Evolutionary conservation across 2,113 vertebrate species (phyloP), one percentile per base, ranked within the genome.

Genomic region (Anolis sagrei): DNA sequence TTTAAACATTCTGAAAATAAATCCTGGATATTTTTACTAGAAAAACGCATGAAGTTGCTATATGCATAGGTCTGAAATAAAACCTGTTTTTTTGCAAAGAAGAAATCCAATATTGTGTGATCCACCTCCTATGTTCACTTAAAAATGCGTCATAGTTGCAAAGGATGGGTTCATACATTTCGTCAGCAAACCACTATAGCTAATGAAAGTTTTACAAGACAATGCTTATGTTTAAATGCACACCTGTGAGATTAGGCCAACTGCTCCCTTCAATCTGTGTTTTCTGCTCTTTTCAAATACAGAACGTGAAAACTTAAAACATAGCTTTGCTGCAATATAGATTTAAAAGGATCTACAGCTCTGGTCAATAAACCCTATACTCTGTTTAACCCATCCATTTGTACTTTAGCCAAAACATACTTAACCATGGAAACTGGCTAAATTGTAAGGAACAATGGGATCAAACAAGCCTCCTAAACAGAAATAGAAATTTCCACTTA

Each of bases 1-100:
- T 80, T 72, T 72, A 51, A 8, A 48, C 32, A 87, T 69, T 49
- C 69, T 79, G n/a, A 64, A 58, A 78, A 66, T 62, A 49, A 23
- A 16, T 29, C 49, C 81, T 61, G 29, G 21, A 62, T 49, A 13
- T 48, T 1, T n/a, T 1, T 2, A 19, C 32, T 49, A 69, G 61
- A 48, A 21, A 4, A 48, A 77, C 34, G 44, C 48, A 62, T 54
- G 72, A 62, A 88, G 36, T 0, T 76, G 66, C 27, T 66, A 39
- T 27, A 76, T 76, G 49, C 58, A 83, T 39, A 77, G 18, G 21
- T 49, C 54, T 10, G 2, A 48, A 73, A 83, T 82, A 54, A 83
- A n/a, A 49, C 16, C 48, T 39, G 68, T 23, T 66, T 87, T 73
- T 1, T 1, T 72, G 44, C 61, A 16, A 27, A 21, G 10, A 61